A percentile compares a stretch with the other conserved stretches of the same genome.
These are phyloP conservation scores for Tenthredo distinguenda DNA, from an alignment of 2,888 invertebrate species.

Conservation along the genomic window DNA sequence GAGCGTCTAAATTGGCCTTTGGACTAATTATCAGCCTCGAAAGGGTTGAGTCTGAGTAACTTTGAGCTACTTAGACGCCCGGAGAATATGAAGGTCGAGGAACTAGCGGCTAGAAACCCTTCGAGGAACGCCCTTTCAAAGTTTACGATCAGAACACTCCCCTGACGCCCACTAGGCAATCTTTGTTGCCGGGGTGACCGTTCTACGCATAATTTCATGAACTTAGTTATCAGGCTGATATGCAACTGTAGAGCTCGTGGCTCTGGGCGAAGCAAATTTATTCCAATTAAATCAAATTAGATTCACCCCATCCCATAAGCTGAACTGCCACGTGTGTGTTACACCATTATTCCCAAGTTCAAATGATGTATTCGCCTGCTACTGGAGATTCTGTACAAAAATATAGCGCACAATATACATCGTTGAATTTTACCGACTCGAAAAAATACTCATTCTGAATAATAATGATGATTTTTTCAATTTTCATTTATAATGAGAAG, in stretches of 20 bases:
- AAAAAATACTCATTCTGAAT: too few species aligned
- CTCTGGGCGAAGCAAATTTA: conserved; percentile 73
- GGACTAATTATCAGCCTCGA: conserved; percentile 42
- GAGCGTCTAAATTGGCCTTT: background rate
- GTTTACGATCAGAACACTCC: background rate
- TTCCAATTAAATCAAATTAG: conserved; percentile 76
- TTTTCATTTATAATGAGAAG: too few species aligned
- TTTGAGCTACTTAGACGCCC: conserved; percentile 67
- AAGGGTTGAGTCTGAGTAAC: conserved; percentile 68
- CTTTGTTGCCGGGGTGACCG: conserved; percentile 30
- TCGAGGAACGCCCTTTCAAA: conserved; percentile 31
- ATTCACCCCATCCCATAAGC: conserved; percentile 65
- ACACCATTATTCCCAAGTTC: background rate
- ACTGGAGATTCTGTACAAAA: background rate
- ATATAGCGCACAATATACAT: too few species aligned
- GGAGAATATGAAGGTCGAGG: conserved; percentile 64
- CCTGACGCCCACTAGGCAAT: conserved; percentile 5
- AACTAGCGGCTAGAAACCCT: conserved; percentile 37
- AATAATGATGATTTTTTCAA: too few species aligned
- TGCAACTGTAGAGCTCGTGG: conserved; percentile 69
- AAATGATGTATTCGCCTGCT: background rate
- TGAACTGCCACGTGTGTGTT: conserved; percentile 2
- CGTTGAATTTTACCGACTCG: too few species aligned
- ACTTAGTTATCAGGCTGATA: conserved; percentile 75
- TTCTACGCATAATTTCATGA: conserved; percentile 74